These are phyloP conservation scores for Dendrolimus kikuchii DNA, from an alignment of 1,140 invertebrate species.

Conservation along the genomic window DNA sequence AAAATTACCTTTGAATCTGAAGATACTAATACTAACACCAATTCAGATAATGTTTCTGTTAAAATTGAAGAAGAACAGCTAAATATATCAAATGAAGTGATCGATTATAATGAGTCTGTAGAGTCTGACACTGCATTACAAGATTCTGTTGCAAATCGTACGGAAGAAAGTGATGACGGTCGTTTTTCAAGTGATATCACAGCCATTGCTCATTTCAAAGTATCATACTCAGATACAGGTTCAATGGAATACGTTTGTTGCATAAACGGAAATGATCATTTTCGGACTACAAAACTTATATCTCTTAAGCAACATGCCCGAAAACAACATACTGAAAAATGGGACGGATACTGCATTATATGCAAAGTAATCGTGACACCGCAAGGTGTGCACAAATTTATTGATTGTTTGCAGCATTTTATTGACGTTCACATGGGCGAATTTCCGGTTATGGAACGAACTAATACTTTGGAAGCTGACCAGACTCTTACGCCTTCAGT, in stretches of 20 bases:
- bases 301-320: constrained; percentile 61
- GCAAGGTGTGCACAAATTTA: constrained; percentile 47
- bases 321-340: constrained; percentile 47
- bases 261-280: constrained; percentile 51
- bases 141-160: neutral
- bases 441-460: constrained; percentile 39
- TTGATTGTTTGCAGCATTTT: constrained; percentile 52
- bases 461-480: neutral
- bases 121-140: neutral
- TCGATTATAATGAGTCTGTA: no score
- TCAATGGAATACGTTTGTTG: constrained; percentile 58
- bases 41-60: neutral
- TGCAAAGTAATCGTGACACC: constrained; percentile 60
- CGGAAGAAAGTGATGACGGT: neutral
- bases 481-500: neutral
- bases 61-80: neutral
- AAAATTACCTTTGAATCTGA: constrained; percentile 54
- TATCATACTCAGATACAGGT: constrained; percentile 30
- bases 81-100: no score
- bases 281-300: constrained; percentile 47
- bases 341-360: constrained; percentile 59
- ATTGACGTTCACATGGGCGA: constrained; percentile 53
- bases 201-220: constrained; percentile 55
- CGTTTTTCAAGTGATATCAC: constrained; percentile 29
- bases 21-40: constrained; percentile 14